phyloP scores from a whole-genome alignment of 2,113 vertebrate genomes.

The Accipiter virgatus region DNA sequence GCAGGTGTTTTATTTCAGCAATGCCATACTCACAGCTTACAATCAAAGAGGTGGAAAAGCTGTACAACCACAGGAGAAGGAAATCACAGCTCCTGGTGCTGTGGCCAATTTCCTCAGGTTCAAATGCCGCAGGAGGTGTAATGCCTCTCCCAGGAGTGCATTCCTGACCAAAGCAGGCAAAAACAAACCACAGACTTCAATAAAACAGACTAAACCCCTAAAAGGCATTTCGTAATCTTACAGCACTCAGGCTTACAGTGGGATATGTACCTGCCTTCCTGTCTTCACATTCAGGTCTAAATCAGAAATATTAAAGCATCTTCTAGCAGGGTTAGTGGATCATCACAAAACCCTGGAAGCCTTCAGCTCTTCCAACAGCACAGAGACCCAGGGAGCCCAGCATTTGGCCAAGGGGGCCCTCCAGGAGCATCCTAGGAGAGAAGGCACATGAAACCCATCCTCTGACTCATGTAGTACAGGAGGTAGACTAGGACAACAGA shows the following conservation, averaged over 20 bases:
- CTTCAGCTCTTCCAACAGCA: neutral
- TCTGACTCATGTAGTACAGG: rapidly evolving
- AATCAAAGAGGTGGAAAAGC: neutral
- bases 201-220: neutral
- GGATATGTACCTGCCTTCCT: neutral
- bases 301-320: neutral
- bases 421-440: neutral
- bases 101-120: neutral
- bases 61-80: neutral
- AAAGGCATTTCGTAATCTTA: neutral
- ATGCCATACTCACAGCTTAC: neutral
- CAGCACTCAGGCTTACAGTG: neutral
- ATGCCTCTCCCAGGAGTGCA: neutral
- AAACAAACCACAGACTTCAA: neutral
- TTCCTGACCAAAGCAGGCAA: neutral
- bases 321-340: neutral
- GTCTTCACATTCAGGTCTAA: neutral
- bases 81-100: neutral
- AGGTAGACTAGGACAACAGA: rapidly evolving
- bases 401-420: rapidly evolving
- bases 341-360: neutral
- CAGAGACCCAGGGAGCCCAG: neutral
- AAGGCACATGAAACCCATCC: neutral
- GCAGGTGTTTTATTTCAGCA: neutral
- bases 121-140: neutral